Percentiles rank a stretch among this genome's conserved stretches.
Evolutionary conservation across 2,113 vertebrate genomes (phyloP).

Genomic region (Nerophis lumbriciformis): DNA sequence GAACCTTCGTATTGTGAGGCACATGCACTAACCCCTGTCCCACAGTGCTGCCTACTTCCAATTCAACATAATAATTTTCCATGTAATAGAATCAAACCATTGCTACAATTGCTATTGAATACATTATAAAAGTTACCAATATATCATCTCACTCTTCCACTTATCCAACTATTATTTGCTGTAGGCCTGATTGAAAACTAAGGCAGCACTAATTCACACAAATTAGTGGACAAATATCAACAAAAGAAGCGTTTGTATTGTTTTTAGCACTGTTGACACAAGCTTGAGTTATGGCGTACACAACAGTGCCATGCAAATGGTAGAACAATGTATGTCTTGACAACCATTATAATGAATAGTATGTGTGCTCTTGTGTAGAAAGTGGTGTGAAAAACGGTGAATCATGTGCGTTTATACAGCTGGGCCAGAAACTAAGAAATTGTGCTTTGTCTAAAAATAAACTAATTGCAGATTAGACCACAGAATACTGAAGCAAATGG

Average conservation of each 20-base stretch:
- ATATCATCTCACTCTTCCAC: slow-evolving; percentile 8
- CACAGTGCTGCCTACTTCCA: too few species aligned
- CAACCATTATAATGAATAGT: slow-evolving; percentile 9
- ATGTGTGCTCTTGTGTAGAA: slow-evolving; percentile 1
- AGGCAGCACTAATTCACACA: slow-evolving; percentile 39
- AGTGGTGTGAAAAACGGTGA: slow-evolving; percentile 5
- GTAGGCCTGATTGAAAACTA: slow-evolving; percentile 24
- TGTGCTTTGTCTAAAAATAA: neutral
- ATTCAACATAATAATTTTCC: too few species aligned
- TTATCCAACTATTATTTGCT: slow-evolving; percentile 16
- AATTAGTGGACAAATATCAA: slow-evolving; percentile 34
- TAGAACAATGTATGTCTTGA: neutral
- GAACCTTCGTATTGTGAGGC: too few species aligned
- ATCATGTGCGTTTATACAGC: slow-evolving; percentile 5
- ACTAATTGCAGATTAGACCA: neutral
- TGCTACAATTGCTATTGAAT: too few species aligned
- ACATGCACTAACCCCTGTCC: neutral
- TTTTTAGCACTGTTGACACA: slow-evolving; percentile 6
- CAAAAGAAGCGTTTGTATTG: slow-evolving; percentile 28
- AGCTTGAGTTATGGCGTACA: slow-evolving; percentile 16
- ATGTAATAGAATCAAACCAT: too few species aligned
- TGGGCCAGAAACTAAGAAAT: too few species aligned
- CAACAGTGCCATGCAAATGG: slow-evolving; percentile 28
- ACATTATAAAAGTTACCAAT: neutral
- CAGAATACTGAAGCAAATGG: neutral